phyloP scores from a whole-genome alignment of 2,113 vertebrate species.

The Gasterosteus nipponicus region DNA sequence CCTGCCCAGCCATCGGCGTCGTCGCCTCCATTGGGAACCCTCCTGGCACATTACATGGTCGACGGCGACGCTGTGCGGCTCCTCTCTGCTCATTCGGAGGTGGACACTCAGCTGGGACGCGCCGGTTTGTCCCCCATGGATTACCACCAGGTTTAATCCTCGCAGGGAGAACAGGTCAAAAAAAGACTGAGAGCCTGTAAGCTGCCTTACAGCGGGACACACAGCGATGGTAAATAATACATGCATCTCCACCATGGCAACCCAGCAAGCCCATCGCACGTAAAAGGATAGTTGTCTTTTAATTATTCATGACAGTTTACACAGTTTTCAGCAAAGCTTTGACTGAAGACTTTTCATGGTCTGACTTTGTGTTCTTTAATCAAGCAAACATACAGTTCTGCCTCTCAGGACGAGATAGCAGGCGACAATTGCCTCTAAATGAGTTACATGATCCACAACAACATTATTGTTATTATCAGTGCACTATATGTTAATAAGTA shows the following conservation, averaged over 20 bases:
- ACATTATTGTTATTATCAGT: not conserved
- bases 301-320: slow-evolving; percentile 87
- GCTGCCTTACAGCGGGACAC: slow-evolving; percentile 75
- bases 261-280: slow-evolving; percentile 77
- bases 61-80: slow-evolving; percentile 50
- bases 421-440: not conserved
- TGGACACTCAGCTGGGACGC: slow-evolving; percentile 55
- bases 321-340: slow-evolving; percentile 73
- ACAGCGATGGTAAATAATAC: slow-evolving; percentile 88
- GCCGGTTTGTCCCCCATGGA: slow-evolving; percentile 67
- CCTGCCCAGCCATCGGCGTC: slow-evolving; percentile 73
- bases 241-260: slow-evolving; percentile 91
- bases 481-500: not conserved
- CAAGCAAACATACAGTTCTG: slow-evolving; percentile 37
- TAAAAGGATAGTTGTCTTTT: slow-evolving; percentile 87
- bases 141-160: slow-evolving; percentile 69
- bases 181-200: slow-evolving; percentile 77
- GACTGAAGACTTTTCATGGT: slow-evolving; percentile 60
- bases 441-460: not conserved
- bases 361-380: slow-evolving; percentile 48
- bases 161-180: slow-evolving; percentile 65
- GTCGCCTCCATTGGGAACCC: slow-evolving; percentile 77
- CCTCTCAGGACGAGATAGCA: slow-evolving; percentile 8
- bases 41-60: slow-evolving; percentile 82
- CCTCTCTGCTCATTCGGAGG: slow-evolving; percentile 63